Percentiles rank a stretch among this genome's conserved stretches.
Evolutionary conservation across 2,797 vertebrate species (phyloP).

Genomic region (Pristis pectinata): DNA sequence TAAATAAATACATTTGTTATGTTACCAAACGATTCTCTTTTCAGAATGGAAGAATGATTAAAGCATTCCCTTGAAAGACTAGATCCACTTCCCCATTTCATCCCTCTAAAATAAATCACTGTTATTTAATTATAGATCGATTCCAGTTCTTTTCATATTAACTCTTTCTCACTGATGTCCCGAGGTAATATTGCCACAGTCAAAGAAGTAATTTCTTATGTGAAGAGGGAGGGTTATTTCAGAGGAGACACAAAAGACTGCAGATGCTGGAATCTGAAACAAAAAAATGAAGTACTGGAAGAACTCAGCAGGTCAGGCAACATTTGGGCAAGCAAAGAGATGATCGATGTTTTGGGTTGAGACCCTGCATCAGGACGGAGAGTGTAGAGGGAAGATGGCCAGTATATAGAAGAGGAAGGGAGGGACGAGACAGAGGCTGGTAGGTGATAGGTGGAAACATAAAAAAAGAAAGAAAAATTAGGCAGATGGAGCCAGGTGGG

Average conservation of each 20-base stretch:
- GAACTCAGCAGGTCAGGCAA: too few relatives aligned
- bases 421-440: too few relatives aligned
- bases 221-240: not conserved
- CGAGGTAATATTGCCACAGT: not conserved
- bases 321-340: too few relatives aligned
- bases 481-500: too few relatives aligned
- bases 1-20: not conserved
- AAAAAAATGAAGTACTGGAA: too few relatives aligned
- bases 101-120: constrained; percentile 10
- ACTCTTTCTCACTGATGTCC: not conserved
- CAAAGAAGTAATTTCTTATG: not conserved
- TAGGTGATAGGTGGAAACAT: too few relatives aligned
- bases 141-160: not conserved
- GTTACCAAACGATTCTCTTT: not conserved
- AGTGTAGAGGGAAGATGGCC: too few relatives aligned
- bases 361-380: too few relatives aligned
- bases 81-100: not conserved
- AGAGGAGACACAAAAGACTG: not conserved
- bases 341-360: too few relatives aligned
- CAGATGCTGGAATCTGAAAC: too few relatives aligned
- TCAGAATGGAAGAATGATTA: not conserved
- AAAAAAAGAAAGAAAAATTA: too few relatives aligned
- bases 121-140: not conserved
- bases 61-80: not conserved
- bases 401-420: too few relatives aligned